phyloP scores from a whole-genome alignment of 1,140 invertebrate genomes.

The Manduca sexta region DNA sequence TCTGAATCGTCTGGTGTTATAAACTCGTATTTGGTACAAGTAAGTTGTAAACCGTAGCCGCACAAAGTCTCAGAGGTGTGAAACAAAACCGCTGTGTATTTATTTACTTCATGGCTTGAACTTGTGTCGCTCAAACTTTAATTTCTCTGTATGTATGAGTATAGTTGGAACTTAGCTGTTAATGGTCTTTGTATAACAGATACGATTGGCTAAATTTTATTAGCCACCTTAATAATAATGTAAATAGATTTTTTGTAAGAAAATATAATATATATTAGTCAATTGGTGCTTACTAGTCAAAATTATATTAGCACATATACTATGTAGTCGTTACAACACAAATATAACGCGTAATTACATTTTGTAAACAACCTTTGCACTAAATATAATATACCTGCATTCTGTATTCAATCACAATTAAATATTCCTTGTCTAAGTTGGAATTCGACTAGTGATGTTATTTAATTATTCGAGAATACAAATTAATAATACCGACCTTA shows the following conservation, averaged over 20 bases:
- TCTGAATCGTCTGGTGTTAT: no score
- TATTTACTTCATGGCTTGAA: no score
- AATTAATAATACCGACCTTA: no score
- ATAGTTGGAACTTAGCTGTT: constrained; percentile 13
- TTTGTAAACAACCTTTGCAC: not conserved
- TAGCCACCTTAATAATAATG: constrained; percentile 43
- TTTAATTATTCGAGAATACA: no score
- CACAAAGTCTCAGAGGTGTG: no score
- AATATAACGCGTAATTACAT: constrained; percentile 9
- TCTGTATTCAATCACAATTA: no score
- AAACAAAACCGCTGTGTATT: no score
- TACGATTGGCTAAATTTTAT: constrained; percentile 64
- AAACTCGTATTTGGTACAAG: no score
- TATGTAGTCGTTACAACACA: constrained; percentile 11
- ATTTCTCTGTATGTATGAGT: constrained; percentile 20
- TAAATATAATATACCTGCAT: not conserved
- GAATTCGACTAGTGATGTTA: no score
- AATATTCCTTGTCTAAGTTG: no score
- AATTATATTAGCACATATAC: constrained; percentile 65
- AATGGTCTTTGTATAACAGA: constrained; percentile 26
- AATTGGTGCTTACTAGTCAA: constrained; percentile 74
- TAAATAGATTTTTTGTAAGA: constrained; percentile 43
- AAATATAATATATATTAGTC: constrained; percentile 35
- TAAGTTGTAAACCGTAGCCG: no score
- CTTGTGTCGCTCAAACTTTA: constrained; percentile 32